phyloP scores from a whole-genome alignment of 2,113 vertebrate species.

The Menidia beryllina region DNA sequence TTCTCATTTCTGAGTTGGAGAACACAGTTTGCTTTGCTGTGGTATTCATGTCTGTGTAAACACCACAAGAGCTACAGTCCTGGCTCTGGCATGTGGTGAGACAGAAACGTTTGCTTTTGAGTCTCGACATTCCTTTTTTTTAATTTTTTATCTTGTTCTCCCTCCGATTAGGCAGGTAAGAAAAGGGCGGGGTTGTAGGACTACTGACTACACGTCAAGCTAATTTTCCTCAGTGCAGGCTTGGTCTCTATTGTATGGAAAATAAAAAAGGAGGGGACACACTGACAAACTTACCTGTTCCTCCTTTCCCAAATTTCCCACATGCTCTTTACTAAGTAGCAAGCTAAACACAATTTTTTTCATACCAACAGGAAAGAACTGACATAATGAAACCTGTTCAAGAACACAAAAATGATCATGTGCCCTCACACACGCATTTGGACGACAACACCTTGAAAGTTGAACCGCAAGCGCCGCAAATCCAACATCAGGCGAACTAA shows the following conservation, averaged over 20 bases:
- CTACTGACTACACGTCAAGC: conserved; percentile 70
- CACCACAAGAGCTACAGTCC: conserved; percentile 66
- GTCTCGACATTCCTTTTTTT: conserved; percentile 40
- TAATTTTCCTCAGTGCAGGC: conserved; percentile 78
- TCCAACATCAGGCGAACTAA: conserved; percentile 38
- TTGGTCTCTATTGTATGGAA: conserved; percentile 73
- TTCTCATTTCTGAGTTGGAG: conserved; percentile 33
- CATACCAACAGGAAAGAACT: conserved; percentile 44
- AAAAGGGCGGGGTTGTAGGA: conserved; percentile 59
- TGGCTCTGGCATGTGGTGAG: conserved; percentile 60
- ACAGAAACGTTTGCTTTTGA: conserved; percentile 40
- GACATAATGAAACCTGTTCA: conserved; percentile 55
- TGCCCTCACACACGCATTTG: conserved; percentile 30
- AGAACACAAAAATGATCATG: conserved; percentile 56
- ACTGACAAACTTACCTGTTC: conserved; percentile 36
- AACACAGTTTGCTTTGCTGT: conserved; percentile 43
- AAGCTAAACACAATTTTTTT: conserved; percentile 72
- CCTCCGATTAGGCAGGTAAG: conserved; percentile 37
- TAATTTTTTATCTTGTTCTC: conserved; percentile 38
- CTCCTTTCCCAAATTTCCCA: conserved; percentile 42
- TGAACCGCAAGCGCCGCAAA: conserved; percentile 43
- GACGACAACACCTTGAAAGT: conserved; percentile 43
- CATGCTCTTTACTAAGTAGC: conserved; percentile 71
- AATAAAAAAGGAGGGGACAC: conserved; percentile 46
- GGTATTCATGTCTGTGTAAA: conserved; percentile 49